phyloP scores from a whole-genome alignment of 2,113 vertebrate species.

The Lepidiolamprologus cunningtoni region DNA sequence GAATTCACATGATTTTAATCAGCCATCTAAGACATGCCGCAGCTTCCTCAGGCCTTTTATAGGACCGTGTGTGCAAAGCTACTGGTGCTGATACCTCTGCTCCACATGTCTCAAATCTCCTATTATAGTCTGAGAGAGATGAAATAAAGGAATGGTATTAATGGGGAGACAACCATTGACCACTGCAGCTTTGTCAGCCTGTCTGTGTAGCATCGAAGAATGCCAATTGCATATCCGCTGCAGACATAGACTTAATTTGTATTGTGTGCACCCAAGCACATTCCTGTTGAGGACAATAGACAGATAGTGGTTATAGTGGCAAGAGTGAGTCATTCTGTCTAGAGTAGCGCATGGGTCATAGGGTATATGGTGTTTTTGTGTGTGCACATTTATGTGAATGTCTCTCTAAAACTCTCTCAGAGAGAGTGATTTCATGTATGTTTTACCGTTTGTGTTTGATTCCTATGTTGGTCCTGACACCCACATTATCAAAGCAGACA shows the following conservation, averaged over 20 bases:
- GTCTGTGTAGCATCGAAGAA: slow-evolving; percentile 35
- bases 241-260: slow-evolving; percentile 35
- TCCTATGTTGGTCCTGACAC: neutral
- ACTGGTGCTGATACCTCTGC: slow-evolving; percentile 12
- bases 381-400: neutral
- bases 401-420: neutral
- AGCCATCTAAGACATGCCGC: neutral
- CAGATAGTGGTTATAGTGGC: slow-evolving; percentile 21
- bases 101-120: slow-evolving; percentile 36
- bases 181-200: slow-evolving; percentile 12
- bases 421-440: neutral
- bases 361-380: neutral
- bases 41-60: neutral
- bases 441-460: neutral
- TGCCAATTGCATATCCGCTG: slow-evolving; percentile 10
- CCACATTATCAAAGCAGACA: neutral
- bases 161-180: slow-evolving; percentile 20
- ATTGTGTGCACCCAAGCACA: slow-evolving; percentile 20
- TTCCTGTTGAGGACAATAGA: slow-evolving; percentile 53
- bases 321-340: slow-evolving; percentile 20
- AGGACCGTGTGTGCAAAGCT: slow-evolving; percentile 4
- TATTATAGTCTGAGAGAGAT: slow-evolving; percentile 6
- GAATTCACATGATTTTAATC: slow-evolving; percentile 16
- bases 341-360: neutral
- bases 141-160: slow-evolving; percentile 1